These are phyloP conservation scores for Zaprionus bogoriensis DNA, from an alignment of 2,888 invertebrate species.

Conservation along the genomic window DNA sequence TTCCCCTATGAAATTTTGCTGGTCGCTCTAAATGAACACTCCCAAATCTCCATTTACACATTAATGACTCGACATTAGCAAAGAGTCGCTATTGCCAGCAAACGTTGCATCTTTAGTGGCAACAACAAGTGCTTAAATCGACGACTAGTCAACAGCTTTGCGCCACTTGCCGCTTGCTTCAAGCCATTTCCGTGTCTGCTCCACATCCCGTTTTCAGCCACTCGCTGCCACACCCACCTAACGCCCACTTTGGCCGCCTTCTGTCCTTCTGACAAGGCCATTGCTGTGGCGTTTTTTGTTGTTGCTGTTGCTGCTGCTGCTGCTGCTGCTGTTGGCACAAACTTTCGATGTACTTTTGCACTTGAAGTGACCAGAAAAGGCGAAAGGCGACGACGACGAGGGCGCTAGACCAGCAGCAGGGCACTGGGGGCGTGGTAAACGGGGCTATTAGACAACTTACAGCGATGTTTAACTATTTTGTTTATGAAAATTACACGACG, in stretches of 20 bases:
- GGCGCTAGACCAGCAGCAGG: neutral
- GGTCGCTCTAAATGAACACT: too few species aligned
- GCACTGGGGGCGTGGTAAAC: neutral
- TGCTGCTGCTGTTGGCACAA: slow-evolving; percentile 8
- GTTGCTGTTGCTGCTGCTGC: neutral
- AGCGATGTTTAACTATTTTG: slow-evolving; percentile 65
- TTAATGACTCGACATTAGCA: too few species aligned
- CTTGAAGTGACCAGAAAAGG: slow-evolving; percentile 33
- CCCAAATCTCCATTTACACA: too few species aligned
- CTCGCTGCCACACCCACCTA: neutral
- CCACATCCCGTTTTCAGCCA: neutral
- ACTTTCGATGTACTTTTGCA: slow-evolving; percentile 44
- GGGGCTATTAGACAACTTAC: slow-evolving; percentile 41
- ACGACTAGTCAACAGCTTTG: slow-evolving; percentile 6
- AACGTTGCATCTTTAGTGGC: slow-evolving; percentile 14
- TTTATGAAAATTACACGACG: slow-evolving; percentile 65
- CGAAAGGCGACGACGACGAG: neutral
- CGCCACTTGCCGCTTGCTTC: neutral
- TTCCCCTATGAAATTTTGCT: too few species aligned
- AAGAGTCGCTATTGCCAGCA: slow-evolving; percentile 1
- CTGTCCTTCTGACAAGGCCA: slow-evolving; percentile 1
- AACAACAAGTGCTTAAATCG: slow-evolving; percentile 8
- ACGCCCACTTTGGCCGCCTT: too few species aligned
- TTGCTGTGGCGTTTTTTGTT: neutral
- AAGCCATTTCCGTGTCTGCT: slow-evolving; percentile 5